A percentile compares a stretch with the other conserved stretches of the same genome.
Conservation (phyloP, 2,797 vertebrate species). For the Takifugu rubripes region DNA sequence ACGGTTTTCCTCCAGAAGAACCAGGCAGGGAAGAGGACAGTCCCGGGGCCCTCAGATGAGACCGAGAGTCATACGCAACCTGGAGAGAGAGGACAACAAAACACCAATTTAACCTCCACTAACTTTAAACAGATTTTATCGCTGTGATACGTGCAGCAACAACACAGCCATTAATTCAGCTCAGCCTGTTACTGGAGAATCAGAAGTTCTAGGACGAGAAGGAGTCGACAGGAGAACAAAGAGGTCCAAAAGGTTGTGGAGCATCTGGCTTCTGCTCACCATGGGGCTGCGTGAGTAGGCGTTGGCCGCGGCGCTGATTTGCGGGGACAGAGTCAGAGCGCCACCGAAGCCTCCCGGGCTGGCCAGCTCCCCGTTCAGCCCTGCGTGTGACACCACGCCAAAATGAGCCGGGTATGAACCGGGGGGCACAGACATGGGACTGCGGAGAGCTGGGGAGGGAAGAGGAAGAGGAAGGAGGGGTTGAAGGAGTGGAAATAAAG, state of each 20-base stretch:
- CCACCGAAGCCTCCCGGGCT: conserved; percentile 82
- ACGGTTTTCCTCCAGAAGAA: conserved; percentile 86
- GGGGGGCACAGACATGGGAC: conserved; percentile 81
- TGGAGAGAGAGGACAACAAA: conserved; percentile 41
- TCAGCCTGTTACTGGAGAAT: too few relatives aligned
- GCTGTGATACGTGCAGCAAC: neutral
- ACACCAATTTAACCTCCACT: neutral
- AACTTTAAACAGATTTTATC: neutral
- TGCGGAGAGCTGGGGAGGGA: conserved; percentile 79
- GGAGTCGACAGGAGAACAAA: too few relatives aligned
- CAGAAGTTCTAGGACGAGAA: too few relatives aligned
- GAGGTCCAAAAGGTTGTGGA: too few relatives aligned
- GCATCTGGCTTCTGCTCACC: conserved; percentile 69
- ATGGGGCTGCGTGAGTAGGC: conserved; percentile 82
- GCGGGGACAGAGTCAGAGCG: conserved; percentile 85
- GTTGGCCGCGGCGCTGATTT: conserved; percentile 79
- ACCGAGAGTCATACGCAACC: conserved; percentile 87
- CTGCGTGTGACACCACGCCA: conserved; percentile 81
- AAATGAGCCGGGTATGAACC: conserved; percentile 83
- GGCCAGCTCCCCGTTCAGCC: conserved; percentile 83
- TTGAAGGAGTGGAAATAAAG: conserved; percentile 37
- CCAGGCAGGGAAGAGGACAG: conserved; percentile 81
- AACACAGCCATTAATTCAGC: too few relatives aligned
- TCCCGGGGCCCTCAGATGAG: conserved; percentile 81
- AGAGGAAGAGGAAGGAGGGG: conserved; percentile 33